These are phyloP conservation scores for Psilopogon haemacephalus DNA, from an alignment of 2,113 vertebrate genomes.

Conservation along the genomic window DNA sequence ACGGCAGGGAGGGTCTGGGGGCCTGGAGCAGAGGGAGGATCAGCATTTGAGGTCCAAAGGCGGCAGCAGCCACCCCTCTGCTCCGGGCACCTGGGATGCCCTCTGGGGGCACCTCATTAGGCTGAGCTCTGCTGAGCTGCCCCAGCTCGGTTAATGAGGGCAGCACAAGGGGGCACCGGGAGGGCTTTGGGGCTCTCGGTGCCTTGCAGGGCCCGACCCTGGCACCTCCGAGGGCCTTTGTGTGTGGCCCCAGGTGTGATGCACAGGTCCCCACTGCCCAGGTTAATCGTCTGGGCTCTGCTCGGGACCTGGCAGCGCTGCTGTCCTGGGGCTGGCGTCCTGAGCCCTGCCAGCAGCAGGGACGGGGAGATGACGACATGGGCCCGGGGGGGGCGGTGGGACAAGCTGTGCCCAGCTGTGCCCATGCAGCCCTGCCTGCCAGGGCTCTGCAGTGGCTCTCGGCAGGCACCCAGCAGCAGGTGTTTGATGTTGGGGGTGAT, in stretches of 20 bases:
- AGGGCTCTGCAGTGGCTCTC: not conserved
- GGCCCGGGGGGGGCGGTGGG: not conserved
- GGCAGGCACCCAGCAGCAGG: not conserved
- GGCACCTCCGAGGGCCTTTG: not conserved
- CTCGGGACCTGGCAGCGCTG: accelerated
- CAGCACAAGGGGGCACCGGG: not conserved
- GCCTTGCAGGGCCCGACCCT: not conserved
- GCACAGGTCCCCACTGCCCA: accelerated
- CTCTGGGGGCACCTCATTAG: not conserved
- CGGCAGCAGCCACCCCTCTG: not conserved
- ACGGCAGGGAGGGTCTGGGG: accelerated
- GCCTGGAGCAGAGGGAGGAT: not conserved
- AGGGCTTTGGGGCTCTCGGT: not conserved
- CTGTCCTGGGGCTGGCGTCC: accelerated
- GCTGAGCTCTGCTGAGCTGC: not conserved
- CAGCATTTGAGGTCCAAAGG: not conserved
- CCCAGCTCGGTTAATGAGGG: not conserved
- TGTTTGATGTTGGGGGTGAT: not conserved
- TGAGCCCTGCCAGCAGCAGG: not conserved
- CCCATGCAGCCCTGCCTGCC: not conserved
- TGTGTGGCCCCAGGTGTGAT: accelerated
- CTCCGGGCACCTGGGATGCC: not conserved
- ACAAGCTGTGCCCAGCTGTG: not conserved
- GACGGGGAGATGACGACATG: accelerated
- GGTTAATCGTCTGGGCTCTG: not conserved